These are phyloP conservation scores for Dromaius novaehollandiae DNA, from an alignment of 2,113 vertebrate genomes.

Conservation along the genomic window DNA sequence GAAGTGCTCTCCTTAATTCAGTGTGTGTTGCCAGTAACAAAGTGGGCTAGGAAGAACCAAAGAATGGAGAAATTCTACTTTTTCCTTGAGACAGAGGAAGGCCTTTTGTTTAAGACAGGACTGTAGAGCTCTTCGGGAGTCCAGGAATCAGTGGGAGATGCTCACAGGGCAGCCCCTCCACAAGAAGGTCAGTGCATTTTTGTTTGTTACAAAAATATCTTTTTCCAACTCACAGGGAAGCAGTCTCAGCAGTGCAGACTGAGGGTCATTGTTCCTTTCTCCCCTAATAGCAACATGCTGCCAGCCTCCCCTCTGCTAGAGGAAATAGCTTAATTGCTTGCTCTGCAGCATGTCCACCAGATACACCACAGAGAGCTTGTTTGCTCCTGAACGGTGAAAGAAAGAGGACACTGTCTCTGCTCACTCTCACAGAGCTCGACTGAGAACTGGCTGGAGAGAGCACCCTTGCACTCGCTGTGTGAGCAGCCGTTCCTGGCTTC, in stretches of 20 bases:
- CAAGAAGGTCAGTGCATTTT: fast-evolving
- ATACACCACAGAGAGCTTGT: background rate
- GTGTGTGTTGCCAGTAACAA: background rate
- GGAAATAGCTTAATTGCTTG: background rate
- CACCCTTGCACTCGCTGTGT: background rate
- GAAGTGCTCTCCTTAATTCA: background rate
- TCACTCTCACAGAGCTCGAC: fast-evolving
- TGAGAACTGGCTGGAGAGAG: background rate
- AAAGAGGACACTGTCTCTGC: background rate
- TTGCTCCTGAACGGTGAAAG: background rate
- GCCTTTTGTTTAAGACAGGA: background rate
- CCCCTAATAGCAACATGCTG: background rate
- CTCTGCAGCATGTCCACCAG: background rate
- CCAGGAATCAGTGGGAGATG: background rate
- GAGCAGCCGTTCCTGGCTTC: background rate
- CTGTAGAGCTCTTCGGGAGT: background rate
- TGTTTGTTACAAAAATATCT: background rate
- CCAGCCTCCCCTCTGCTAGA: background rate
- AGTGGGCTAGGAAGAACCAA: background rate
- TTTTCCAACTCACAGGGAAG: background rate
- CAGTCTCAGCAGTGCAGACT: background rate
- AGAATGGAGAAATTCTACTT: background rate
- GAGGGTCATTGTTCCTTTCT: background rate
- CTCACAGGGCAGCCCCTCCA: background rate
- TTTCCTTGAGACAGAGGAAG: background rate